phyloP scores from a whole-genome alignment of 2,888 invertebrate species.

The Pyrrhosoma nymphula region DNA sequence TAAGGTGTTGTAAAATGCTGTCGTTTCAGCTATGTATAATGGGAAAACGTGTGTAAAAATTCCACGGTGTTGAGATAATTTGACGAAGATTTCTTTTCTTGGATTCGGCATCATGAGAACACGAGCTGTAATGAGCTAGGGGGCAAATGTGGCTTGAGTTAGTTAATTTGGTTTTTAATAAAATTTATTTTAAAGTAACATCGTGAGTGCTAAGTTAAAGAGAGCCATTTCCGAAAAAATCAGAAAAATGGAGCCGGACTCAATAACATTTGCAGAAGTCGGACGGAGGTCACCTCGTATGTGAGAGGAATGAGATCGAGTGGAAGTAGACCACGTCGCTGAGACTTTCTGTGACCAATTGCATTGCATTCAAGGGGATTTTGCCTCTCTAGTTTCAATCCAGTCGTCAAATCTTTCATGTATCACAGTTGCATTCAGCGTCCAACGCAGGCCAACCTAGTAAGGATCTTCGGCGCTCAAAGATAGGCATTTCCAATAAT shows the following conservation, averaged over 20 bases:
- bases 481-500: background rate
- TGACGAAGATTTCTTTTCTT: no score
- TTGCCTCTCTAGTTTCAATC: background rate
- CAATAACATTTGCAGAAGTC: background rate
- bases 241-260: background rate
- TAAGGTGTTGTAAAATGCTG: no score
- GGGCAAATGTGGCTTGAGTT: no score
- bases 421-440: background rate
- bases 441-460: no score
- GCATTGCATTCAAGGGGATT: background rate
- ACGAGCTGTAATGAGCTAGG: no score
- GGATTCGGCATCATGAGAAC: no score
- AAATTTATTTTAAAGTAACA: no score
- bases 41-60: no score
- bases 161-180: no score
- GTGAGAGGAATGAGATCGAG: background rate
- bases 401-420: background rate
- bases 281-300: background rate
- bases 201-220: background rate
- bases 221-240: background rate
- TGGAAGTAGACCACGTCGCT: background rate
- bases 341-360: background rate
- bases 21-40: no score
- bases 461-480: background rate
- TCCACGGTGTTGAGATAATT: no score